Conservation (phyloP, 1,140 invertebrate species). For the Chlorops oryzae region DNA sequence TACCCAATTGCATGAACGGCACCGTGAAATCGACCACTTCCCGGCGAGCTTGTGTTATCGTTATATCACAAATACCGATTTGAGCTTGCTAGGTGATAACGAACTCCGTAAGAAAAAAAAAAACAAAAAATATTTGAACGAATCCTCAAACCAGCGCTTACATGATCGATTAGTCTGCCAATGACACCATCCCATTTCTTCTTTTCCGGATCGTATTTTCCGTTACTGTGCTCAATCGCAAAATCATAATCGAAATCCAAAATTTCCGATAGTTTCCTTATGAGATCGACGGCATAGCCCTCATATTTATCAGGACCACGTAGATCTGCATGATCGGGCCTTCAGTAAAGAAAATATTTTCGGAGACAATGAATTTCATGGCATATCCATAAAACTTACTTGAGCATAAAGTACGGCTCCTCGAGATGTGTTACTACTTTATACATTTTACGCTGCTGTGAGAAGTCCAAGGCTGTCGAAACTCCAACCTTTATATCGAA, state of each 20-base stretch:
- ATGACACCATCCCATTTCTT: constrained; percentile 82
- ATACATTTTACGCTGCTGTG: constrained; percentile 26
- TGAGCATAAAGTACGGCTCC: constrained; percentile 44
- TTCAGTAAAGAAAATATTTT: constrained; percentile 10
- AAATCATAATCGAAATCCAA: constrained; percentile 72
- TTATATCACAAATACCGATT: constrained; percentile 81
- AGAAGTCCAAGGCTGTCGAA: constrained; percentile 28
- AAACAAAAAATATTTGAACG: background rate
- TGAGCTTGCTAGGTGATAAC: constrained; percentile 70
- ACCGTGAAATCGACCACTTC: constrained; percentile 81
- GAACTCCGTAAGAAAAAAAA: constrained; percentile 3
- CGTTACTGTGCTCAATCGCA: constrained; percentile 62
- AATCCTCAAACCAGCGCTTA: constrained; percentile 49
- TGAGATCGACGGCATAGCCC: constrained; percentile 72
- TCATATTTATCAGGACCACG: constrained; percentile 56
- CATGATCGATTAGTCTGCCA: constrained; percentile 69
- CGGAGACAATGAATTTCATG: background rate
- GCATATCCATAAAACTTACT: constrained; percentile 17
- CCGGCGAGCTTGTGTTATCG: constrained; percentile 78
- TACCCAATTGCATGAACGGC: constrained; percentile 85
- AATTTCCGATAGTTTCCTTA: constrained; percentile 59
- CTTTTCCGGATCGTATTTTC: constrained; percentile 59
- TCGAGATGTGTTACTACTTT: constrained; percentile 37
- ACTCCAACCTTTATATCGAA: constrained; percentile 19
- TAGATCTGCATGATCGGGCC: constrained; percentile 34